Percentiles rank a stretch among this genome's conserved stretches.
Evolutionary conservation across 2,797 vertebrate species (phyloP).

Genomic region (Brachyalestes nurse): DNA sequence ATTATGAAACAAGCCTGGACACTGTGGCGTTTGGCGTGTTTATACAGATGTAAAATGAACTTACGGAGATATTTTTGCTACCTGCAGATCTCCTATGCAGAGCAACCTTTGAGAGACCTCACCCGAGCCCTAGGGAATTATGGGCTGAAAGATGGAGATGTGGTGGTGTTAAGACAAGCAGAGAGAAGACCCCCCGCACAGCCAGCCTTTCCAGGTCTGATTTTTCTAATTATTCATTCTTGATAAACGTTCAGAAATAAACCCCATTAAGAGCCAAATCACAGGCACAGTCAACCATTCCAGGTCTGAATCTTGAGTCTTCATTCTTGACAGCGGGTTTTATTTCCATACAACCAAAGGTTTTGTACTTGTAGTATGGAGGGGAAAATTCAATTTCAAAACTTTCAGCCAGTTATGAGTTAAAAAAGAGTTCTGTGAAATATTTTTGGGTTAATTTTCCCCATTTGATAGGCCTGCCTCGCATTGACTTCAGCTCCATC

Average conservation of each 20-base stretch:
- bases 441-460: neutral
- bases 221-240: too few relatives aligned
- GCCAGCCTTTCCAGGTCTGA: slow-evolving; percentile 77
- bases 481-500: slow-evolving; percentile 97
- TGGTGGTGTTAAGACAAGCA: slow-evolving; percentile 91
- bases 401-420: neutral
- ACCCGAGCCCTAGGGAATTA: slow-evolving; percentile 92
- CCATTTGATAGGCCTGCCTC: slow-evolving; percentile 83
- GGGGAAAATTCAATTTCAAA: neutral
- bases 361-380: neutral
- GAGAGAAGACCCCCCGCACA: slow-evolving; percentile 81
- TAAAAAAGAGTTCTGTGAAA: neutral
- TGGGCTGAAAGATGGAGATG: slow-evolving; percentile 94
- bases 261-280: slow-evolving; percentile 26
- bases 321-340: too few relatives aligned
- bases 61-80: slow-evolving; percentile 9
- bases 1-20: neutral
- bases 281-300: slow-evolving; percentile 77
- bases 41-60: slow-evolving; percentile 34
- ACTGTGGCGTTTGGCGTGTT: slow-evolving; percentile 31
- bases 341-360: neutral
- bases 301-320: slow-evolving; percentile 67
- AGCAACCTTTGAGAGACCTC: slow-evolving; percentile 90
- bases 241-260: too few relatives aligned
- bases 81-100: slow-evolving; percentile 88